Evolutionary conservation across 1,140 invertebrate genomes (phyloP), one percentile per base, ranked within the genome.

Genomic region (Maconellicoccus hirsutus): DNA sequence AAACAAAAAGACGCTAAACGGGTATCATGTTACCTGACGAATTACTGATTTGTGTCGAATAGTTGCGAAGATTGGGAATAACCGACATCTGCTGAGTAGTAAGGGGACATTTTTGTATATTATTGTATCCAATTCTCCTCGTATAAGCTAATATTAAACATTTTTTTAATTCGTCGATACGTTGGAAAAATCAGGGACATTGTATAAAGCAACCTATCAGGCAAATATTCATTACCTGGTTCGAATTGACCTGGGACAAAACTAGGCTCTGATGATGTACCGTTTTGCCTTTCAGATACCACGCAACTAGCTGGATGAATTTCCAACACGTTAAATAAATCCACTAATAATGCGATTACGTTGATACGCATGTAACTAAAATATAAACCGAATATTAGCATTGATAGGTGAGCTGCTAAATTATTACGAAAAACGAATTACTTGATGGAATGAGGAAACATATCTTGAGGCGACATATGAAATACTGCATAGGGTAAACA

Each of bases 251-350:
- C 42, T 52, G 42, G 42, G n/a, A 19, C 42, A 16, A 52, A 52
- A 52, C 2, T 16, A 52, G 12, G n/a, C 3, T 52, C 42, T 6
- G 42, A 16, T 3, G 42, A 2, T 19, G 42, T 19, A 16, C 42
- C 42, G 16, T 52, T 52, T 52, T 52, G 42, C 39, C 72, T 71
- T 61, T 76, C 77, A 52, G 90, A 87, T 75, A 88, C 86, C 59
- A 94, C 92, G 79, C 90, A 92, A 78, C 92, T 90, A 10, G 89
- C 90, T 6, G 92, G 92, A 82, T 93, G 90, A 72, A 96, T 91
- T 83, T 98, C 96, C 78, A 98, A 85, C 73, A 94, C 85, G 78
- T 94, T 94, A 79, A 98, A 98, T 73, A 99, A 84, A 80, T 99
- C 96, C 71, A 96, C 93, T 74, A 98, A 82, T 82, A 98, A 91